These are phyloP conservation scores for Heliconius hewitsoni DNA, from an alignment of 1,140 invertebrate genomes.

Conservation along the genomic window DNA sequence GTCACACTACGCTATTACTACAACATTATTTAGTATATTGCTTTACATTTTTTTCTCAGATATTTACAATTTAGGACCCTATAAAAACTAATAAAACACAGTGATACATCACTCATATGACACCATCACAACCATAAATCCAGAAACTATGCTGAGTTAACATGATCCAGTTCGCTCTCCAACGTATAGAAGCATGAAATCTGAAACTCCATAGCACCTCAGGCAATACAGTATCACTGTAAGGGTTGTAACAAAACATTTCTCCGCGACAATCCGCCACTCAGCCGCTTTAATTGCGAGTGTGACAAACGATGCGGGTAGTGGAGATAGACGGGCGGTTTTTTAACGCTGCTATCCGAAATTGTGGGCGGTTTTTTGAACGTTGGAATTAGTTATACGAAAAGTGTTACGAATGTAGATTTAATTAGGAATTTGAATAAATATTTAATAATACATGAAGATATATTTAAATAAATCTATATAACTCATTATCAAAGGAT, in stretches of 20 bases:
- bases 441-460: no score
- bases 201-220: slow-evolving; percentile 12
- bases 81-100: not conserved
- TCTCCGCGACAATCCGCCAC: slow-evolving; percentile 71
- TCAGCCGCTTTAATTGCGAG: slow-evolving; percentile 77
- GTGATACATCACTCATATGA: not conserved
- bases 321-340: slow-evolving; percentile 40
- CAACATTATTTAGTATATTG: no score
- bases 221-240: slow-evolving; percentile 10
- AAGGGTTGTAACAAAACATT: slow-evolving; percentile 52
- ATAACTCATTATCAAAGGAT: no score
- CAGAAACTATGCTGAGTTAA: not conserved
- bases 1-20: no score
- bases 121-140: not conserved
- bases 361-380: no score
- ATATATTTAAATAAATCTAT: no score
- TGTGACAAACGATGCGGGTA: slow-evolving; percentile 63
- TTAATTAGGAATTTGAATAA: no score
- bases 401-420: no score
- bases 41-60: no score
- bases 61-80: no score
- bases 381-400: no score
- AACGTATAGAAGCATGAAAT: not conserved
- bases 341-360: not conserved
- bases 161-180: slow-evolving; percentile 9